phyloP scores from a whole-genome alignment of 2,888 invertebrate genomes.

The Meganola albula region DNA sequence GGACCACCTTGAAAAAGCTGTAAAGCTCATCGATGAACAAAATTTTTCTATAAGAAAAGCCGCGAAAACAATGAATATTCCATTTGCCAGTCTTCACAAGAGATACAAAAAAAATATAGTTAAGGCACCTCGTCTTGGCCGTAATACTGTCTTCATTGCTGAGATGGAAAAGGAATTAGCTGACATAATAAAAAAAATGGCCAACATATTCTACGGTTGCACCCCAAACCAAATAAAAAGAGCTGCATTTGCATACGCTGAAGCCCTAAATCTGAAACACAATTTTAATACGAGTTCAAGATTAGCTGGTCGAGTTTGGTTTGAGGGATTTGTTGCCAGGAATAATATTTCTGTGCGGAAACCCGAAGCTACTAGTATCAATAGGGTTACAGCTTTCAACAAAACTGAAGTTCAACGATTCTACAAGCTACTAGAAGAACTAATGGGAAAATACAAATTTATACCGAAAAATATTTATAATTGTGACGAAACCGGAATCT shows the following conservation, averaged over 20 bases:
- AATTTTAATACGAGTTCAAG: too few relatives aligned
- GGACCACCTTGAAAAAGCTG: too few relatives aligned
- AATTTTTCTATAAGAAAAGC: slow-evolving; percentile 21
- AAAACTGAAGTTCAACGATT: slow-evolving; percentile 15
- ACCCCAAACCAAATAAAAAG: slow-evolving; percentile 25
- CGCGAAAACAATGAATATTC: slow-evolving; percentile 17
- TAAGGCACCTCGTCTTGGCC: slow-evolving; percentile 26
- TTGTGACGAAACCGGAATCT: slow-evolving; percentile 23
- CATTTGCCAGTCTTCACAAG: slow-evolving; percentile 25
- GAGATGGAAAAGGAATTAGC: slow-evolving; percentile 23
- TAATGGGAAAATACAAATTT: slow-evolving; percentile 7
- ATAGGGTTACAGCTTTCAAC: slow-evolving; percentile 19
- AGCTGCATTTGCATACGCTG: slow-evolving; percentile 23
- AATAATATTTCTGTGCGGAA: too few relatives aligned
- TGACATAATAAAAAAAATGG: slow-evolving; percentile 24
- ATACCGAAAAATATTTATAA: too few relatives aligned
- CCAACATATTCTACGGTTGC: slow-evolving; percentile 28
- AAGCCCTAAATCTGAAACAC: slow-evolving; percentile 16
- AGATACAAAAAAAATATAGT: slow-evolving; percentile 21
- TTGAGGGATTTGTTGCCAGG: too few relatives aligned
- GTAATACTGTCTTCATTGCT: slow-evolving; percentile 21
- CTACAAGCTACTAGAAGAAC: slow-evolving; percentile 14
- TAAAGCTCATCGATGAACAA: slow-evolving; percentile 1
- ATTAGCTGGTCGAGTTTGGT: too few relatives aligned
- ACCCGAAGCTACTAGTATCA: slow-evolving; percentile 15